Base-by-base conservation (phyloP, 2,797 vertebrate genomes). In the Darevskia mixta region DNA sequence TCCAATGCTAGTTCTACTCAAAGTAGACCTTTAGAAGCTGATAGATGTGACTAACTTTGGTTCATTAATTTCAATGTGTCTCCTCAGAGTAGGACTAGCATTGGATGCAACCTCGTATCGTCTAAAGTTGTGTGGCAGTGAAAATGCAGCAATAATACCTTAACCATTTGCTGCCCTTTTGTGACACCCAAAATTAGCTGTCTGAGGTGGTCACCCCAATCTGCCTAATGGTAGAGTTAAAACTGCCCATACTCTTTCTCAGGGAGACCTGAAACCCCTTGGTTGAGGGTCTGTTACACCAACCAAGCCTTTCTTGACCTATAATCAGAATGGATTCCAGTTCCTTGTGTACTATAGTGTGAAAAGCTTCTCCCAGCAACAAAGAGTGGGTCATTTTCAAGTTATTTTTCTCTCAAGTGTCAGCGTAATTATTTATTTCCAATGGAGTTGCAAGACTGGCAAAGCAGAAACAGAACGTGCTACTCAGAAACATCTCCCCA, bases 401-500 rank as follows among this genome's bases (percentile, higher is more conserved):
- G 45, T 61, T 11, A 8, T 88, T 73, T 90, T 85, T 23, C 23
- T 49, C 20, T 27, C 4, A 41, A 87, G 15, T 77, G 10, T 49
- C 61, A 94, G 81, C 75, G 20, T 64, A 91, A 90, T 91, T 92
- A 93, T 83, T 93, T 93, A 69, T 41, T 67, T 66, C 55, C 49
- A 77, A 35, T 77, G 77, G 87, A 72, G 76, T 86, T 73, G 93
- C 6, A 29, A 58, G 86, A 82, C 1, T 17, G 38, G 25, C 13
- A 69, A 85, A 72, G 81, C 1, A 88, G 77, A 85, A 95, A 72
- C 49, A 93, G 13, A 78, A 83, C 43, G 71, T 88, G 5, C 69
- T 86, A n/a, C 6, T 76, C 2, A 76, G 13, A 64, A 78, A 55
- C 5, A 43, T 4, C 8, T 8, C 45, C 43, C 20, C 66, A 20